phyloP scores from a whole-genome alignment of 2,888 invertebrate genomes.

The Ornithoptera alexandrae region DNA sequence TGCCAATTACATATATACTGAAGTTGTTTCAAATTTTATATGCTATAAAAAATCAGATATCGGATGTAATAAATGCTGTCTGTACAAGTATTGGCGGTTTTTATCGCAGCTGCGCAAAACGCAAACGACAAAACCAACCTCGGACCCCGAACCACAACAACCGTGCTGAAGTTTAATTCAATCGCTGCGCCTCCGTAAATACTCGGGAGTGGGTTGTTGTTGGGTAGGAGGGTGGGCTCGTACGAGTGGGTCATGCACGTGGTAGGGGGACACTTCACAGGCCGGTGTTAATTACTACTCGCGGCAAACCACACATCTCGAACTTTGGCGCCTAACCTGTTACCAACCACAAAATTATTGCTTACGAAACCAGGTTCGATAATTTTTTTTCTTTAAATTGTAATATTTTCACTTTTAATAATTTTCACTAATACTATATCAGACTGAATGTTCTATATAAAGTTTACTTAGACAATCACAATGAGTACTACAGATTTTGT shows the following conservation, averaged over 20 bases:
- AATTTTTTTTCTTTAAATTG: too few relatives aligned
- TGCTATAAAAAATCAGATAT: conserved; percentile 42
- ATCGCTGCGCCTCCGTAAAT: conserved; percentile 69
- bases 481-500: too few relatives aligned
- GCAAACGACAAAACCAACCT: conserved; percentile 72
- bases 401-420: too few relatives aligned
- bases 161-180: conserved; percentile 78
- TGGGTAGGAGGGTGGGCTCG: conserved; percentile 24
- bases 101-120: conserved; percentile 74
- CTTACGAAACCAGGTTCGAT: too few relatives aligned
- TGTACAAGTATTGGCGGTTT: conserved; percentile 70
- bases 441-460: too few relatives aligned
- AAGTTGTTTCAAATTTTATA: conserved; percentile 14
- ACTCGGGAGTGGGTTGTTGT: conserved; percentile 39
- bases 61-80: conserved; percentile 69
- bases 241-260: conserved; percentile 29
- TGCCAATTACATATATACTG: too few relatives aligned
- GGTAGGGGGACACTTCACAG: conserved; percentile 42
- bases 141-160: conserved; percentile 73
- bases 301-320: conserved; percentile 75
- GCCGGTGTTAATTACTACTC: conserved; percentile 78
- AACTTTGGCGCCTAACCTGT: conserved; percentile 72
- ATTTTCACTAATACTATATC: too few relatives aligned
- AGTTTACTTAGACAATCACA: too few relatives aligned
- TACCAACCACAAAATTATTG: conserved; percentile 60